Conservation (phyloP, 2,113 vertebrate genomes). For the Bubo scandiacus region DNA sequence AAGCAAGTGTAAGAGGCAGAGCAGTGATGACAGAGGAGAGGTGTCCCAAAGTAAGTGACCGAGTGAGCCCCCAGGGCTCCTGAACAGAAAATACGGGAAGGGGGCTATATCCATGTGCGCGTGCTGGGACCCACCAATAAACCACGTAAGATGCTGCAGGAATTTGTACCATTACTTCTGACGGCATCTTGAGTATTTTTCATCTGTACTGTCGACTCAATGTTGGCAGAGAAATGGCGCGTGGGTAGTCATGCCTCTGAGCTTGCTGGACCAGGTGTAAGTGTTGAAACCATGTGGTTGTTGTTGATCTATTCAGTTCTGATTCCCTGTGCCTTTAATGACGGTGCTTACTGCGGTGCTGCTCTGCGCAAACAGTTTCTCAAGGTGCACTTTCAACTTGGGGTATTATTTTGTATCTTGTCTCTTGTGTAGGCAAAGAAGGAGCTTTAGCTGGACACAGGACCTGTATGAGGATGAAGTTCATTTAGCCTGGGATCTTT, state of each 20-base stretch:
- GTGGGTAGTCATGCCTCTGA: not conserved
- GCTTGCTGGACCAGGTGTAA: not conserved
- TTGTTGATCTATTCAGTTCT: fast-evolving
- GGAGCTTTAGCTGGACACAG: not conserved
- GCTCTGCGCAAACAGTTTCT: not conserved
- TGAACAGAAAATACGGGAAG: not conserved
- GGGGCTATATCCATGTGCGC: not conserved
- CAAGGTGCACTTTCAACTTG: fast-evolving
- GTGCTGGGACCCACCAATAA: not conserved
- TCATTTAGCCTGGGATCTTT: not conserved
- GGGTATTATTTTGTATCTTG: not conserved
- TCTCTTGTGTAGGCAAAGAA: not conserved
- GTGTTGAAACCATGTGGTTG: fast-evolving
- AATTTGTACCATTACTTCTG: not conserved
- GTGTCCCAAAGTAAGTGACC: conserved; percentile 59
- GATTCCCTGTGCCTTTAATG: not conserved
- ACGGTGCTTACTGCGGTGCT: not conserved
- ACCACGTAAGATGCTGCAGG: not conserved
- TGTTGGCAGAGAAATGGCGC: fast-evolving
- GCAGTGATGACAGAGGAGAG: conserved; percentile 53
- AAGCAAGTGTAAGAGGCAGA: not conserved
- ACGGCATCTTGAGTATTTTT: not conserved
- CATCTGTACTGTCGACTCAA: not conserved
- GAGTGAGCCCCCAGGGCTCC: not conserved
- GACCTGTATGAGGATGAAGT: not conserved